Evolutionary conservation across 2,797 vertebrate genomes (phyloP), one percentile per base, ranked within the genome.

Genomic region (Chelmon rostratus): DNA sequence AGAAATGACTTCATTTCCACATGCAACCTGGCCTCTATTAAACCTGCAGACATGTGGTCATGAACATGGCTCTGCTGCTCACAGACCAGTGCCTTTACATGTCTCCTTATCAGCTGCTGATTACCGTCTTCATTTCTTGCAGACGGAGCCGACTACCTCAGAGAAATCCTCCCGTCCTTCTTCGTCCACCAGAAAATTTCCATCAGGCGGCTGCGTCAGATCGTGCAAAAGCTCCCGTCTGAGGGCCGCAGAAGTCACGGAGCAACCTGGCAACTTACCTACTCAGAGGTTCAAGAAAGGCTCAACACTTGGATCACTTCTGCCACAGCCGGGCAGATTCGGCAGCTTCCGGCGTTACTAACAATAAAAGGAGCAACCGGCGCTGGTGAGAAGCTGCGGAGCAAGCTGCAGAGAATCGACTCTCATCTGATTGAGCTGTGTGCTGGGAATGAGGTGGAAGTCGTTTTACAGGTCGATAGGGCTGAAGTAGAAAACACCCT

Each of bases 141-240:
- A 94, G 94, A 92, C 0, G 85, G 78, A 0, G 75, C 79, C 0
- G 53, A 70, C 8, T 81, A 88, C 73, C 76, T 94, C 21, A 73
- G 25, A 68, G 68, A 87, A 46, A 80, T 94, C 68, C 42, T 95
- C 11, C 84, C 86, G 0, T 28, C 76, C 9, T 92, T 94, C 69
- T 91, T 94, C 23, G 7, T 18, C 1, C 88, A 88, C 68, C 85
- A 92, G 1, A 78, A 46, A 3, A 54, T 90, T 5, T 6, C 33
- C 1, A 0, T n/a, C 0, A 85, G 3, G 13, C 84, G 78, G 0
- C 76, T 94, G 49, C 79, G 78, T 9, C 82, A 62, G 0, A 23
- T 94, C 3, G 21, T 83, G n/a, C n/a, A 25, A 23, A 79, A 35
- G 28, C 85, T 86, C 10, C 74, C 57, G 0, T 10, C 56, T 0